These are phyloP conservation scores for Platyscapa corneri DNA, from an alignment of 1,140 invertebrate species.

Conservation along the genomic window DNA sequence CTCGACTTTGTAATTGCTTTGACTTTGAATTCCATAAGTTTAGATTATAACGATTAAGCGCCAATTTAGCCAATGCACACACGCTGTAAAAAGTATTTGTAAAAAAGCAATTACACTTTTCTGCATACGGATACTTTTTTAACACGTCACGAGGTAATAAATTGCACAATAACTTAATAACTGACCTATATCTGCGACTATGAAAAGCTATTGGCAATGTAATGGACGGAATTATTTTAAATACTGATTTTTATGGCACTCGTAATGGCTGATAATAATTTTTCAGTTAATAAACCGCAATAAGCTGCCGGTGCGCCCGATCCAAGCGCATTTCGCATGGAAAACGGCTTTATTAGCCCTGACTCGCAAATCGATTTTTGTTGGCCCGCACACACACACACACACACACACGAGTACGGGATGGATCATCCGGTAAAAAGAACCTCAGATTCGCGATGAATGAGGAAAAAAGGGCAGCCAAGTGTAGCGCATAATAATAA, in stretches of 20 bases:
- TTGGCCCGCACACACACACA: not conserved
- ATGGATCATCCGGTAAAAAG: not conserved
- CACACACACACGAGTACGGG: not conserved
- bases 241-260: not conserved
- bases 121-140: slow-evolving; percentile 7
- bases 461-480: not conserved
- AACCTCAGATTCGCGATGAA: not conserved
- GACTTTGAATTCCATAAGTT: slow-evolving; percentile 34
- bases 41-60: slow-evolving; percentile 14
- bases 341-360: not conserved
- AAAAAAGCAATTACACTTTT: slow-evolving; percentile 21
- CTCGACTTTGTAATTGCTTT: slow-evolving; percentile 11
- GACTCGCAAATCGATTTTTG: not conserved
- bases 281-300: not conserved
- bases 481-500: not conserved
- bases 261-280: not conserved
- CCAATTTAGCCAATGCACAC: slow-evolving; percentile 8
- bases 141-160: not conserved
- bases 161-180: slow-evolving; percentile 41
- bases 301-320: not conserved
- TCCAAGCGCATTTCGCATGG: not conserved
- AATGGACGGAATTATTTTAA: not conserved
- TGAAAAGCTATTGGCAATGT: slow-evolving; percentile 29
- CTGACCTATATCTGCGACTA: slow-evolving; percentile 31
- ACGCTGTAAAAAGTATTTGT: not conserved